A percentile compares a stretch with the other conserved stretches of the same genome.
Conservation (phyloP, 2,797 vertebrate genomes). For the Melanotaenia nigrans region DNA sequence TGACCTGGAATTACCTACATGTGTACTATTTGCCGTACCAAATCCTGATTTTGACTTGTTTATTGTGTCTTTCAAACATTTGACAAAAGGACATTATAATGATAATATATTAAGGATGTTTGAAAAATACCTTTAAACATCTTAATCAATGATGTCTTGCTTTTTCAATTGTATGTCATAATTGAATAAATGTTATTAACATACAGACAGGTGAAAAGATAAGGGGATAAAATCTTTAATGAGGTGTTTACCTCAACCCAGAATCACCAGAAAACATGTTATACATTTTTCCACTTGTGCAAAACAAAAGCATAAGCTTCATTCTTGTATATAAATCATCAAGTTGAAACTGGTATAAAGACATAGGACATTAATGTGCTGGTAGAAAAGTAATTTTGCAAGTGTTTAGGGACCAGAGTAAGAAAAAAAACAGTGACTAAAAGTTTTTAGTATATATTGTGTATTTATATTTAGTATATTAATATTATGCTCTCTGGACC, state of each 20-base stretch:
- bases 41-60: background rate
- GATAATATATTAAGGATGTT: background rate
- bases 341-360: no score
- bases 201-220: slow-evolving; percentile 3
- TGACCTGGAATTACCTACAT: background rate
- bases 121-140: background rate
- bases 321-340: no score
- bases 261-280: background rate
- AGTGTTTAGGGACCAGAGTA: no score
- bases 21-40: background rate
- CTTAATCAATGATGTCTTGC: background rate
- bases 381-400: no score
- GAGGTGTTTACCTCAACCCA: background rate
- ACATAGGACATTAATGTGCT: no score
- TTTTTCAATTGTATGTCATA: slow-evolving; percentile 14
- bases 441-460: no score
- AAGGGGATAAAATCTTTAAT: background rate
- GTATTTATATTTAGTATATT: no score
- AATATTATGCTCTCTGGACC: no score
- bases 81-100: background rate
- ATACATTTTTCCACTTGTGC: background rate
- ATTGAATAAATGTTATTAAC: slow-evolving; percentile 2
- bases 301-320: background rate
- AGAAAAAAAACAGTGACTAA: no score
- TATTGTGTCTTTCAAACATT: background rate